Evolutionary conservation across 2,888 invertebrate species (phyloP).

Genomic region (Belgica antarctica): DNA sequence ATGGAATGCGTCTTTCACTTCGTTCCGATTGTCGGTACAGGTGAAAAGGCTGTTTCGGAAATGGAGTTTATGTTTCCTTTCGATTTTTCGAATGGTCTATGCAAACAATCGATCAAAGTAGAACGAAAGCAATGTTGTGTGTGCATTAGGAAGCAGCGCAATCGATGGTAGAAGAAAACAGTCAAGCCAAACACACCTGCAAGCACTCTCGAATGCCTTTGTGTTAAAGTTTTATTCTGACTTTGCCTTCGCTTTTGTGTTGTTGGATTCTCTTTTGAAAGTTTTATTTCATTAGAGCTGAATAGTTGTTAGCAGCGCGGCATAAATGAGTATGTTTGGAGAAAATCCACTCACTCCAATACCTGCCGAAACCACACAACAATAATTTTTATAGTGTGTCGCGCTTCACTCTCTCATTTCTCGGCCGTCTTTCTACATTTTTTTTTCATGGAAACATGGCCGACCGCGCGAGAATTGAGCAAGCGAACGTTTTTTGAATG

Average conservation of each 20-base stretch:
- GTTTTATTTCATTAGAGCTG: neutral
- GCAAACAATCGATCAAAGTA: slow-evolving; percentile 9
- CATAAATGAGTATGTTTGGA: too few relatives aligned
- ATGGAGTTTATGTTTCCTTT: slow-evolving; percentile 1
- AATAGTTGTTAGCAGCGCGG: neutral
- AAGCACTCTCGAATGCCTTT: neutral
- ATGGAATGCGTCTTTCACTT: too few relatives aligned
- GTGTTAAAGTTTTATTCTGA: neutral
- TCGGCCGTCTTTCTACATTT: too few relatives aligned
- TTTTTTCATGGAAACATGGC: neutral
- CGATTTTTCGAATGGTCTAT: slow-evolving; percentile 7
- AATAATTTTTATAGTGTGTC: neutral
- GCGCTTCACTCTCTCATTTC: neutral
- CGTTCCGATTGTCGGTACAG: too few relatives aligned
- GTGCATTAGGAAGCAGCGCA: neutral
- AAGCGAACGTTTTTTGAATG: neutral
- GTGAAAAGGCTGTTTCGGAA: too few relatives aligned
- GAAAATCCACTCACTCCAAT: neutral
- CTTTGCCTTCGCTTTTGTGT: neutral
- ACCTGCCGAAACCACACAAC: neutral
- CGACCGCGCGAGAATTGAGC: neutral
- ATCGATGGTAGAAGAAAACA: neutral
- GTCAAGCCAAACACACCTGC: neutral
- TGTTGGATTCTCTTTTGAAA: too few relatives aligned
- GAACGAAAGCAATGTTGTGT: neutral